Conservation (phyloP, 2,797 vertebrate genomes). For the Tapera naevia region DNA sequence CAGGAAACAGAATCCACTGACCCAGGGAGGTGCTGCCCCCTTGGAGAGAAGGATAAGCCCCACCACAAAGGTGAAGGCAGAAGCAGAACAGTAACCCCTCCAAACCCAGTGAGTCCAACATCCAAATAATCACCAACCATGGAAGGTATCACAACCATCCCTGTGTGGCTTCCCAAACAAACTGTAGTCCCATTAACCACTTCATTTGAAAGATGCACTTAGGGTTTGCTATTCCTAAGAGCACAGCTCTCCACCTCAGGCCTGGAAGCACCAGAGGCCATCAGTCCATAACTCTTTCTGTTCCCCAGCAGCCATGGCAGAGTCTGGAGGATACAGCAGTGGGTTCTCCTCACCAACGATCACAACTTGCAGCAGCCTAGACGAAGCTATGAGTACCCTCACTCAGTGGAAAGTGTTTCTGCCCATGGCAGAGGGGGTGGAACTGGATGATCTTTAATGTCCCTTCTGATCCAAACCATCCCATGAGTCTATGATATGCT, state of each 20-base stretch:
- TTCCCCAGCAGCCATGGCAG: not conserved
- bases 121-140: not conserved
- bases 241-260: not conserved
- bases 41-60: not conserved
- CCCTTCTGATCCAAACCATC: too few relatives aligned
- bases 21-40: not conserved
- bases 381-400: too few relatives aligned
- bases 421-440: too few relatives aligned
- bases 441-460: too few relatives aligned
- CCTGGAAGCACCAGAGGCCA: not conserved
- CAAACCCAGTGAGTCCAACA: not conserved
- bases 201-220: not conserved
- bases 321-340: not conserved
- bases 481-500: not conserved
- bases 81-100: not conserved
- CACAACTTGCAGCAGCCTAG: not conserved
- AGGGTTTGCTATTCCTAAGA: not conserved
- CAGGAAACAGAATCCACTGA: not conserved
- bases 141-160: accelerated
- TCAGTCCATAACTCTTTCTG: not conserved
- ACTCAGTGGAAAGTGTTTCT: too few relatives aligned
- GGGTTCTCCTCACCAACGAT: not conserved
- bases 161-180: not conserved
- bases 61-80: not conserved
- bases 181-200: not conserved